A percentile compares a stretch with the other conserved stretches of the same genome.
Conservation (phyloP, 1,140 invertebrate species). For the Drosophila littoralis region DNA sequence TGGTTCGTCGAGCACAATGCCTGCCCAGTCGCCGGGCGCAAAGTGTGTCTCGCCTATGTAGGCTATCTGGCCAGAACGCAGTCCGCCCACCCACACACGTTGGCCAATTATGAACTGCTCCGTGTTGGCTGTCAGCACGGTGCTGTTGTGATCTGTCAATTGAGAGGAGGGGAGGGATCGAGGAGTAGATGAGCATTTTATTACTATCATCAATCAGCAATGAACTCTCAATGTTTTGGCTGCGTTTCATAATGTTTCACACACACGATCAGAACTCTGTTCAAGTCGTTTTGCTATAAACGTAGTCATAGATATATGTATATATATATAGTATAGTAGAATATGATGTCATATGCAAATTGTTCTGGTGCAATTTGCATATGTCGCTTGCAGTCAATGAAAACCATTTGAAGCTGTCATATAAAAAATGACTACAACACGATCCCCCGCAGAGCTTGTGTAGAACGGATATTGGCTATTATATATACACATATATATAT, state of each 20-base stretch:
- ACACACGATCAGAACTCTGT: constrained; percentile 15
- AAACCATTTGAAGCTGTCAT: constrained; percentile 66
- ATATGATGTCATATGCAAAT: constrained; percentile 76
- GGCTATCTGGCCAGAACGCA: constrained; percentile 97
- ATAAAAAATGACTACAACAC: constrained; percentile 31
- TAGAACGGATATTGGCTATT: constrained; percentile 56
- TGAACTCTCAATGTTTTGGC: constrained; percentile 34
- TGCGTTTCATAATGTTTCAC: constrained; percentile 23
- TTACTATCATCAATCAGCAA: constrained; percentile 55
- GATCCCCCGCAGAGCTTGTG: constrained; percentile 53
- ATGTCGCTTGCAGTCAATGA: constrained; percentile 65
- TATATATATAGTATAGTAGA: not conserved
- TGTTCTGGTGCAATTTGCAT: constrained; percentile 52
- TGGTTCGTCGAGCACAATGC: constrained; percentile 96
- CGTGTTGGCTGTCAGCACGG: constrained; percentile 94
- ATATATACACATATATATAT: constrained; percentile 10
- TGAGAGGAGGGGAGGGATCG: constrained; percentile 10
- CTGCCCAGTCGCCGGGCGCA: constrained; percentile 98
- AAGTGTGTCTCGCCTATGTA: constrained; percentile 99
- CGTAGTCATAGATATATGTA: not conserved
- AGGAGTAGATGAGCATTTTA: not conserved
- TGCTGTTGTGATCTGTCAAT: constrained; percentile 91
- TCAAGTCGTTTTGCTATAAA: constrained; percentile 14
- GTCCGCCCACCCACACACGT: constrained; percentile 96
- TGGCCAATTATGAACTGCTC: constrained; percentile 98